Conservation (phyloP, 92 coral and sea anemone genomes). For the Hydrozoanthus gracilis region DNA sequence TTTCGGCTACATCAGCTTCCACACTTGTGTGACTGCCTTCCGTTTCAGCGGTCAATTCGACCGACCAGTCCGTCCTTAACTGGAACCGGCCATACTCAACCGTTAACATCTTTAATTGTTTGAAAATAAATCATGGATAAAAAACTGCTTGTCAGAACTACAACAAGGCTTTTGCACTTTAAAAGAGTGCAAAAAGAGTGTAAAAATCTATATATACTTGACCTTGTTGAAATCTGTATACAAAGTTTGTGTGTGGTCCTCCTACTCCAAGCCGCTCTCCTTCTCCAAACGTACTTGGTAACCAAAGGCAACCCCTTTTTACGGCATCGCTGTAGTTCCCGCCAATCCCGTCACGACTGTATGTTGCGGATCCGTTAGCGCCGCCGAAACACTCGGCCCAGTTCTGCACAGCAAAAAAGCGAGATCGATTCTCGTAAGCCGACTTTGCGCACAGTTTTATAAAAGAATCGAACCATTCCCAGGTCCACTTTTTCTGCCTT, state of each 20-base stretch:
- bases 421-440: background rate
- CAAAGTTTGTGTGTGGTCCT: background rate
- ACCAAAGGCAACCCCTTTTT: background rate
- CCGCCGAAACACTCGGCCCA: slow-evolving; percentile 25
- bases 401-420: slow-evolving; percentile 34
- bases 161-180: no score
- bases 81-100: no score
- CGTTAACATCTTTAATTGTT: no score
- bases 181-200: no score
- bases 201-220: background rate
- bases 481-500: background rate
- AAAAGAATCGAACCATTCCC: slow-evolving; percentile 1
- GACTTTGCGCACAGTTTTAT: slow-evolving; percentile 10
- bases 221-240: slow-evolving; percentile 21
- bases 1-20: no score
- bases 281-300: background rate
- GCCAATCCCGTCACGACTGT: slow-evolving; percentile 12
- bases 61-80: no score
- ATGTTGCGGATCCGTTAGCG: background rate
- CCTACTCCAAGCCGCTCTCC: background rate
- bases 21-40: no score
- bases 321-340: background rate
- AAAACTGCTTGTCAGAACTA: no score
- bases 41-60: no score
- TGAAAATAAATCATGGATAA: no score